Percentiles rank a stretch among this genome's conserved stretches.
Evolutionary conservation across 2,113 vertebrate genomes (phyloP).

Genomic region (Archocentrus centrarchus): DNA sequence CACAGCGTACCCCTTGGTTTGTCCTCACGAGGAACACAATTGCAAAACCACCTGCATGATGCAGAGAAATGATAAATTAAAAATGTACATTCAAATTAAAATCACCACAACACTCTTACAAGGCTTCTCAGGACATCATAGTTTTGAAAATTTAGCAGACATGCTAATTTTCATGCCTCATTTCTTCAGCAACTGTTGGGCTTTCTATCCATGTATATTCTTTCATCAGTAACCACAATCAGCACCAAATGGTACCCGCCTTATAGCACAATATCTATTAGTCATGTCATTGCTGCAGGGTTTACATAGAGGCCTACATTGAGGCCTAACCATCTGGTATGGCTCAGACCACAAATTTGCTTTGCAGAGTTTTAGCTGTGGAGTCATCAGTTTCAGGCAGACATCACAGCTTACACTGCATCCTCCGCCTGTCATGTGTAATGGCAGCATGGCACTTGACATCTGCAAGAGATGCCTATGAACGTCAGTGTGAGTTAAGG

Average conservation of each 20-base stretch:
- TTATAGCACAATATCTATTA: slow-evolving; percentile 72
- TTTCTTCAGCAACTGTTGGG: slow-evolving; percentile 8
- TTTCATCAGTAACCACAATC: slow-evolving; percentile 22
- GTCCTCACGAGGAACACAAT: slow-evolving; percentile 96
- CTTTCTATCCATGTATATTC: slow-evolving; percentile 4
- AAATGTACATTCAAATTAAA: neutral
- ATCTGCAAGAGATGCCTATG: neutral
- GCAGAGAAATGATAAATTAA: neutral
- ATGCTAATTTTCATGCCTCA: neutral
- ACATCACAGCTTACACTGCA: slow-evolving; percentile 12
- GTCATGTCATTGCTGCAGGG: slow-evolving; percentile 75
- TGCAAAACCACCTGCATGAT: slow-evolving; percentile 90
- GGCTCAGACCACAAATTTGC: slow-evolving; percentile 64
- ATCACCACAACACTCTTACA: neutral
- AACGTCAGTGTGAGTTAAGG: neutral
- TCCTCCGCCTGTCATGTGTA: neutral
- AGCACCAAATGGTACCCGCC: slow-evolving; percentile 65
- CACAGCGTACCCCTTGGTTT: slow-evolving; percentile 92
- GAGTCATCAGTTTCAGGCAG: slow-evolving; percentile 51
- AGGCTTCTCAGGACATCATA: neutral
- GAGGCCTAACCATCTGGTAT: slow-evolving; percentile 75
- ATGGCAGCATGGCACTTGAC: neutral
- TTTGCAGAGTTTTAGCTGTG: slow-evolving; percentile 45
- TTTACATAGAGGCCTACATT: slow-evolving; percentile 69
- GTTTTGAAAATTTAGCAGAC: neutral